Evolutionary conservation across 2,797 vertebrate species (phyloP).

Genomic region (Babyrousa celebensis): DNA sequence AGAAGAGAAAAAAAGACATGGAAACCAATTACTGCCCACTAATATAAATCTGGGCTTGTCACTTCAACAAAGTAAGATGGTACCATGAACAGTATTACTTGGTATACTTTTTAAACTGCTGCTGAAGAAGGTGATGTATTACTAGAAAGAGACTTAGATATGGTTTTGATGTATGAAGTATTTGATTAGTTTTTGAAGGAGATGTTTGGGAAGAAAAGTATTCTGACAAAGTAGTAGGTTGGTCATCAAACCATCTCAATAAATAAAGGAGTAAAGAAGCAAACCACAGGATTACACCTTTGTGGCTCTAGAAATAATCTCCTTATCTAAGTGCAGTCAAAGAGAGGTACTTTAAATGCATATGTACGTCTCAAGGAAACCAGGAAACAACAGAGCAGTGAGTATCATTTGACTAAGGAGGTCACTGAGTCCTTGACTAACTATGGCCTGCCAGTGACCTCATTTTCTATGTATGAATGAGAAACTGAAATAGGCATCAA

Average conservation of each 20-base stretch:
- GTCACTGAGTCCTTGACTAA: constrained; percentile 72
- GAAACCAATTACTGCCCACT: not conserved
- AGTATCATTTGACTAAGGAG: not conserved
- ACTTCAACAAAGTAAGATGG: not conserved
- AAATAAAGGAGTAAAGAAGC: not conserved
- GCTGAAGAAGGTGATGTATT: not conserved
- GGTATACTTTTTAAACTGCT: not conserved
- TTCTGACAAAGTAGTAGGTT: not conserved
- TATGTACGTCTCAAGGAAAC: not conserved
- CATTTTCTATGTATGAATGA: constrained; percentile 76
- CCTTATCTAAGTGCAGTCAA: not conserved
- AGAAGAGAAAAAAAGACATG: not conserved
- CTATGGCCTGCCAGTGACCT: constrained; percentile 70
- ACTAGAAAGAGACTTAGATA: constrained; percentile 7
- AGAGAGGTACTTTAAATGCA: not conserved
- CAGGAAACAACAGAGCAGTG: not conserved
- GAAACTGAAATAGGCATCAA: constrained; percentile 54
- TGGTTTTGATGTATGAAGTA: not conserved
- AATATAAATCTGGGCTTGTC: not conserved
- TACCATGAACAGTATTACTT: not conserved
- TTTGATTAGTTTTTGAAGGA: not conserved
- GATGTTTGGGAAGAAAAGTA: constrained; percentile 26
- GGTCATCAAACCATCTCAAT: constrained; percentile 32
- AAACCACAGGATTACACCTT: not conserved
- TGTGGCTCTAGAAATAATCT: not conserved